Percentiles rank a stretch among this genome's conserved stretches.
phyloP scores from a whole-genome alignment of 2,888 invertebrate genomes.

The Coecobrya sp. region DNA sequence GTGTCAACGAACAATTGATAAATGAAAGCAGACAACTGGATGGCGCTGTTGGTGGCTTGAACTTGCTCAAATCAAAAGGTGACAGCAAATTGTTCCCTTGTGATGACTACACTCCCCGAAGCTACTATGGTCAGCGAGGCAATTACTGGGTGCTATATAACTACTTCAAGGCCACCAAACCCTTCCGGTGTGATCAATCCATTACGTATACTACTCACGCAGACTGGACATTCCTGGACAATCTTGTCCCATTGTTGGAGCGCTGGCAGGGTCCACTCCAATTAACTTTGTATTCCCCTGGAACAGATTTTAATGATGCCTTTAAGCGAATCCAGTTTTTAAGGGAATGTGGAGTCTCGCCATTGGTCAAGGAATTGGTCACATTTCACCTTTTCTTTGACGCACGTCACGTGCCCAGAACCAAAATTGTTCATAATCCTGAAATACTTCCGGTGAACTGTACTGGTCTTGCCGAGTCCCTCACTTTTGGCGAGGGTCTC shows the following conservation, averaged over 20 bases:
- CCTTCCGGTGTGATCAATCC: slow-evolving; percentile 93
- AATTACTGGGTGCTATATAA: slow-evolving; percentile 97
- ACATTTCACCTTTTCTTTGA: slow-evolving; percentile 97
- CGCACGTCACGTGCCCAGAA: slow-evolving; percentile 93
- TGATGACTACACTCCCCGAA: slow-evolving; percentile 90
- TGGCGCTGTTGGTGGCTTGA: slow-evolving; percentile 10
- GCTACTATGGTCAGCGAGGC: slow-evolving; percentile 92
- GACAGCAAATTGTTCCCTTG: slow-evolving; percentile 89
- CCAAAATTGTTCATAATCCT: slow-evolving; percentile 74
- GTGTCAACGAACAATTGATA: slow-evolving; percentile 52
- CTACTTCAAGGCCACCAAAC: slow-evolving; percentile 91
- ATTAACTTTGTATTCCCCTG: slow-evolving; percentile 95
- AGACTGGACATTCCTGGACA: slow-evolving; percentile 96
- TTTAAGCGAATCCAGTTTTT: slow-evolving; percentile 94
- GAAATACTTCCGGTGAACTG: slow-evolving; percentile 77
- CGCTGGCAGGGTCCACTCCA: slow-evolving; percentile 96
- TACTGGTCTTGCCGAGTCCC: slow-evolving; percentile 89
- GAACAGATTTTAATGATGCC: slow-evolving; percentile 93
- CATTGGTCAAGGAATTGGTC: slow-evolving; percentile 93
- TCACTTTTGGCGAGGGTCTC: slow-evolving; percentile 89
- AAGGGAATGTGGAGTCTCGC: slow-evolving; percentile 91
- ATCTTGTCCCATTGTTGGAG: slow-evolving; percentile 94
- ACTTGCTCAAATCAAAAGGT: slow-evolving; percentile 65
- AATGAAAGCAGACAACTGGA: slow-evolving; percentile 75
- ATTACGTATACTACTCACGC: slow-evolving; percentile 97